phyloP scores from a whole-genome alignment of 2,113 vertebrate species.

The Siphamia tubifer region DNA sequence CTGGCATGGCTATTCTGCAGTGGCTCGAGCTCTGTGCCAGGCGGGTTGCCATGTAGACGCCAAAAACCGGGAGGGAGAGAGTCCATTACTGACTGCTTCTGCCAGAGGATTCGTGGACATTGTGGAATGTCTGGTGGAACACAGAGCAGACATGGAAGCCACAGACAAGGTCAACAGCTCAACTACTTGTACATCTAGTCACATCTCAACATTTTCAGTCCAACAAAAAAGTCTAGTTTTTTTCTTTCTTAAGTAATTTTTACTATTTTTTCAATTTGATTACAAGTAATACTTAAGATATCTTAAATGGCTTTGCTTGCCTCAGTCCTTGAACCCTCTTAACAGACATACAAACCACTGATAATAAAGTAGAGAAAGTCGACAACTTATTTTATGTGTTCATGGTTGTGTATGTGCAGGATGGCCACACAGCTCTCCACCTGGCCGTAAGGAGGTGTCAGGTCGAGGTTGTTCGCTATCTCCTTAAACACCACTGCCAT shows the following conservation, averaged over 20 bases:
- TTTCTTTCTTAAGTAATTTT: no score
- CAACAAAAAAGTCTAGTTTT: no score
- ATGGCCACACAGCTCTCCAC: conserved; percentile 94
- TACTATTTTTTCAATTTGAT: no score
- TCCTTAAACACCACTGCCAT: conserved; percentile 83
- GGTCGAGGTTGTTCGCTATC: conserved; percentile 91
- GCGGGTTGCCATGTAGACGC: conserved; percentile 86
- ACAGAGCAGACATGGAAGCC: conserved; percentile 86
- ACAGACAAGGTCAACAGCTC: conserved; percentile 86
- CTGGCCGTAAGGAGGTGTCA: conserved; percentile 94
- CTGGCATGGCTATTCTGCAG: conserved; percentile 94
- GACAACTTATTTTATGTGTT: neutral
- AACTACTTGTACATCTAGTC: no score
- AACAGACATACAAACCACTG: no score
- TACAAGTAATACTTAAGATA: no score
- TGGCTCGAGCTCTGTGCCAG: conserved; percentile 89
- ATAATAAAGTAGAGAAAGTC: no score
- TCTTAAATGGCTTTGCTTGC: no score
- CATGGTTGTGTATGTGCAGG: conserved; percentile 76
- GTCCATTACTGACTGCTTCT: conserved; percentile 90
- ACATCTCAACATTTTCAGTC: no score
- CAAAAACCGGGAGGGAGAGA: conserved; percentile 93
- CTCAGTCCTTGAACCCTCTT: no score
- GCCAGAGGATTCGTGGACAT: conserved; percentile 95
- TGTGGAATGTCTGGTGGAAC: conserved; percentile 90